Evolutionary conservation across 2,113 vertebrate species (phyloP).

Genomic region (Naja naja): DNA sequence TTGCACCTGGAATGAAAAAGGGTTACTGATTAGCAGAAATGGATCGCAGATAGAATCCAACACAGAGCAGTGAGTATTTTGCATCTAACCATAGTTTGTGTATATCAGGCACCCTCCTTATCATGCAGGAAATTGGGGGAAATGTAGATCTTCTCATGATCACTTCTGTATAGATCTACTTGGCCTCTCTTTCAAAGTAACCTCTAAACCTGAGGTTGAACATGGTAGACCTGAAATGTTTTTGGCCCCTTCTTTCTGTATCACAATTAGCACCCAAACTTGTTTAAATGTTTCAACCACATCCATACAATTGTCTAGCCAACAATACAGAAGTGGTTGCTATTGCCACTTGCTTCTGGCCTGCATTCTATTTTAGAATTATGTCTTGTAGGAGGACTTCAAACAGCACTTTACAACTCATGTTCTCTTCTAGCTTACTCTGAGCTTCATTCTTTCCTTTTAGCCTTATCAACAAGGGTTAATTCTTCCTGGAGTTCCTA

Average conservation of each 20-base stretch:
- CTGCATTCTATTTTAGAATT: neutral
- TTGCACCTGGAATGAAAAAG: conserved; percentile 38
- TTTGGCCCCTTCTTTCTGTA: neutral
- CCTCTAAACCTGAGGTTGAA: neutral
- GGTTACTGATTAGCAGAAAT: neutral
- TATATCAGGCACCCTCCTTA: neutral
- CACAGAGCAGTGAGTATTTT: neutral
- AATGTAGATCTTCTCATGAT: neutral
- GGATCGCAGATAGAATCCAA: neutral
- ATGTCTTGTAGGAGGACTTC: neutral
- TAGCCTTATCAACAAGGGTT: neutral
- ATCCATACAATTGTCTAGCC: neutral
- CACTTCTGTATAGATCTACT: neutral
- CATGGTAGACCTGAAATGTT: neutral
- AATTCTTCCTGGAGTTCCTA: neutral
- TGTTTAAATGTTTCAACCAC: neutral
- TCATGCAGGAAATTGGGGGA: neutral
- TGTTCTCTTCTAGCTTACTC: neutral
- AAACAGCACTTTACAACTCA: neutral
- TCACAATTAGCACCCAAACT: neutral
- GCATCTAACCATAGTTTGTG: neutral
- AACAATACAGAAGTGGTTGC: neutral
- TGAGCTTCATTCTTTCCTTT: neutral
- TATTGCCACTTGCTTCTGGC: neutral
- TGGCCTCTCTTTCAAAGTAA: neutral